phyloP scores from a whole-genome alignment of 1,140 invertebrate genomes.

The Lamellibrachia luymesi region DNA sequence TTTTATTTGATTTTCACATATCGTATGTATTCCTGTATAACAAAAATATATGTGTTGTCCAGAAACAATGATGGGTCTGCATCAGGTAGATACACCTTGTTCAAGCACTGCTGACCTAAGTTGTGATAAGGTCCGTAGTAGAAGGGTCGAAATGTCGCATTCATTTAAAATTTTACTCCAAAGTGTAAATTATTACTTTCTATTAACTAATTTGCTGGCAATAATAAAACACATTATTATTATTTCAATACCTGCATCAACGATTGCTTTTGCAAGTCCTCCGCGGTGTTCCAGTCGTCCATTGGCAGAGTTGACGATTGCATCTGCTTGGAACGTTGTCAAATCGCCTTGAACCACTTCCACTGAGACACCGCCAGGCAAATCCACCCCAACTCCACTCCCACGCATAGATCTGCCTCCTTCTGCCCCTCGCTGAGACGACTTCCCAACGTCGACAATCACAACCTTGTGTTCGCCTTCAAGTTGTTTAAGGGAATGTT shows the following conservation, averaged over 20 bases:
- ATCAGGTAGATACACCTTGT: too few species aligned
- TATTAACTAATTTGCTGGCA: too few species aligned
- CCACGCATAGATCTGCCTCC: not conserved
- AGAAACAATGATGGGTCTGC: too few species aligned
- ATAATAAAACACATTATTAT: too few species aligned
- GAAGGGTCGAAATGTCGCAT: too few species aligned
- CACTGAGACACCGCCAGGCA: not conserved
- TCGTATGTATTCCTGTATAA: too few species aligned
- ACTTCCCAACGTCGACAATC: not conserved
- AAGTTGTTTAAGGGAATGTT: not conserved
- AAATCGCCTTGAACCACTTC: constrained; percentile 67
- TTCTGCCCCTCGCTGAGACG: not conserved
- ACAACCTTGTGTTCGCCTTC: not conserved
- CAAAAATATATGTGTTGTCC: too few species aligned
- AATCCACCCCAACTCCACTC: not conserved
- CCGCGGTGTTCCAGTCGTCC: constrained; percentile 71
- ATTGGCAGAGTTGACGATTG: constrained; percentile 90
- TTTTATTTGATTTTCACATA: too few species aligned
- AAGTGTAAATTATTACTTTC: too few species aligned
- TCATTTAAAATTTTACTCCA: too few species aligned
- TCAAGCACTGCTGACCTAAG: too few species aligned
- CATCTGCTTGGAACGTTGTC: constrained; percentile 78
- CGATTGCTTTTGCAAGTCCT: constrained; percentile 81
- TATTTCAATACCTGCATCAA: constrained; percentile 25
- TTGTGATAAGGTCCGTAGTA: too few species aligned